Evolutionary conservation across 1,140 invertebrate species (phyloP), one percentile per base, ranked within the genome.

Genomic region (Mactra quadrangularis): DNA sequence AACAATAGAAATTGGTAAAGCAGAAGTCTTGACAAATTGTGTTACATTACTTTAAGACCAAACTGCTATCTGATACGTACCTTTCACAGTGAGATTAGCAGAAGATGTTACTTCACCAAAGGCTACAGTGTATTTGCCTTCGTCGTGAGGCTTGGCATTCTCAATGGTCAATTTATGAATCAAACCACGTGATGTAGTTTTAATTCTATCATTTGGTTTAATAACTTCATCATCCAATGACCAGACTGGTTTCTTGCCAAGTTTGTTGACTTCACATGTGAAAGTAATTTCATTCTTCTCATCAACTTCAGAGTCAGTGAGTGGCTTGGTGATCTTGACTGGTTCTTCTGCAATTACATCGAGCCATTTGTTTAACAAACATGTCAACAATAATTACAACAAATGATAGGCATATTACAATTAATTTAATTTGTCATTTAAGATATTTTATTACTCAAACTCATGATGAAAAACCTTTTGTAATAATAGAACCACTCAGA

Each of bases 161-260:
- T 87, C 74, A 33, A 93, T 91, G 27, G 87, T 90, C 59, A 93
- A 84, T 57, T 87, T 89, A 64, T 93, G 91, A 6, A 85, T 75
- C 11, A 78, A 66, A 47, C 89, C 89, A 60, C 90, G 86, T 15
- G 87, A 85, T 11, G 78, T 83, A 25, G 91, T 85, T 52, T 89
- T 86, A 27, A 91, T 71, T 2, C 86, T 41, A 52, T 90, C 89
- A 66, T 84, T 87, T 19, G 85, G 72, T 96, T 82, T 99, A 96
- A 87, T 78, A 25, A 72, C 82, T 35, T 89, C 82, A 45, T 96
- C 96, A 85, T 97, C 96, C 91, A 97, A 97, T 92, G 95, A 97
- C 99, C 99, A 99, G 94, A 96, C 96, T 0, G 99, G 98, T 85
- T 97, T 96, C 85, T 97, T 97, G 87, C 96, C 96, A 19, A 96